Conservation (phyloP, 2,888 invertebrate species). For the Drosophila infuscata region DNA sequence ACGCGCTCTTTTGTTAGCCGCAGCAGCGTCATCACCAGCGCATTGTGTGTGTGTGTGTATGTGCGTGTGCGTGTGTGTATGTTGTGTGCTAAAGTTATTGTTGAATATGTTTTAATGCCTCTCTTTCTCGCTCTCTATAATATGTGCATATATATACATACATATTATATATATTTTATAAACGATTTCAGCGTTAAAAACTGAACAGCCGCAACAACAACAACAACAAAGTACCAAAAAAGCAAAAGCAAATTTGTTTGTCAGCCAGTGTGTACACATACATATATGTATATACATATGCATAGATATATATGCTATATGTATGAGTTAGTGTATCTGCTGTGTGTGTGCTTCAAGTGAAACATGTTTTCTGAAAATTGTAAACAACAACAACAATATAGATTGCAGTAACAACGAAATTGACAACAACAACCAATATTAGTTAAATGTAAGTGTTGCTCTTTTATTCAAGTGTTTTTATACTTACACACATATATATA, state of each 20-base stretch:
- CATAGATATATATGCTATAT: slow-evolving; percentile 24
- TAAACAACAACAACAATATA: slow-evolving; percentile 29
- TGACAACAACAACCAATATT: slow-evolving; percentile 42
- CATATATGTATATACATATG: slow-evolving; percentile 6
- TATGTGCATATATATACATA: slow-evolving; percentile 11
- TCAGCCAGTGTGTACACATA: slow-evolving; percentile 25
- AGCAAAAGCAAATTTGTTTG: slow-evolving; percentile 44
- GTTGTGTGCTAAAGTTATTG: slow-evolving; percentile 54
- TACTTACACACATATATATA: neutral
- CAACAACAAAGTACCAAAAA: slow-evolving; percentile 41
- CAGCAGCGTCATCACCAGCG: slow-evolving; percentile 33
- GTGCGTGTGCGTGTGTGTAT: slow-evolving; percentile 42
- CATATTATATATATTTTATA: slow-evolving; percentile 25
- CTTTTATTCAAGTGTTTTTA: slow-evolving; percentile 16
- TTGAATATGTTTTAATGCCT: slow-evolving; percentile 53
- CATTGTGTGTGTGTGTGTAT: slow-evolving; percentile 52
- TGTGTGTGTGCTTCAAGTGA: slow-evolving; percentile 57
- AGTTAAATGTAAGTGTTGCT: slow-evolving; percentile 50
- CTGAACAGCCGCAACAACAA: slow-evolving; percentile 37
- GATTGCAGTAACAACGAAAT: slow-evolving; percentile 32
- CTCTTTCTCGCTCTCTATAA: slow-evolving; percentile 6
- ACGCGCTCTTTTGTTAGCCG: slow-evolving; percentile 68
- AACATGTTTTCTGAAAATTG: slow-evolving; percentile 67
- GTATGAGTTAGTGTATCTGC: slow-evolving; percentile 32
- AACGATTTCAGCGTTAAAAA: slow-evolving; percentile 38